A percentile compares a stretch with the other conserved stretches of the same genome.
Evolutionary conservation across 1,140 invertebrate genomes (phyloP).

Genomic region (Ptiloglossa arizonensis): DNA sequence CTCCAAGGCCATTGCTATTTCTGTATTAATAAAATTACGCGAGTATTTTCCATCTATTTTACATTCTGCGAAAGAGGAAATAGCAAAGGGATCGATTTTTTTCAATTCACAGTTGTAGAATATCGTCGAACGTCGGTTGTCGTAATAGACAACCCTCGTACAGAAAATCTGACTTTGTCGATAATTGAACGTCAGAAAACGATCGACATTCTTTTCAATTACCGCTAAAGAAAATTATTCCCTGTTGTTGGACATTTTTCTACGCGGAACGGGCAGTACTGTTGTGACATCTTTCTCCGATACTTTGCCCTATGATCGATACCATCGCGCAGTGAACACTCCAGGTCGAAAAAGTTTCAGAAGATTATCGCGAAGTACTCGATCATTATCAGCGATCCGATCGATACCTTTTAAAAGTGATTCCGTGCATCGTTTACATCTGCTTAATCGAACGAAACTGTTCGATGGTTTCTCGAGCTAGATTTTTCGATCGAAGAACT

Average conservation of each 20-base stretch:
- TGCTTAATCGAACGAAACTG: neutral
- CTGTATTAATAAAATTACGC: no score
- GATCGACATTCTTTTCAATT: neutral
- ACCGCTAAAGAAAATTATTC: neutral
- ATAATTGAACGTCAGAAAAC: neutral
- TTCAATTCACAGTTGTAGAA: no score
- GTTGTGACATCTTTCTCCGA: no score
- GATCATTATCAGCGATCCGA: neutral
- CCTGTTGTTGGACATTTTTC: neutral
- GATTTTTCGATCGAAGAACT: neutral
- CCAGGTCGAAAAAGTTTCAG: neutral
- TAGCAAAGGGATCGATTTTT: no score
- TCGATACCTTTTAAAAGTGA: constrained; percentile 17
- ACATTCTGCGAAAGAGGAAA: no score
- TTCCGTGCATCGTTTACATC: neutral
- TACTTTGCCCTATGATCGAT: neutral
- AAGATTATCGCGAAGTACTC: constrained; percentile 5
- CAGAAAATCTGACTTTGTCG: neutral
- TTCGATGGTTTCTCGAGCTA: neutral
- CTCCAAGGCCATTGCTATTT: no score
- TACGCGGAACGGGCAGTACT: neutral
- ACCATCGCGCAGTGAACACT: neutral
- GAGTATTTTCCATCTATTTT: no score
- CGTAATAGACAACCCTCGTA: no score
- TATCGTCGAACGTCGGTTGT: no score